phyloP scores from a whole-genome alignment of 2,797 vertebrate species.

The Myotis vivesi region DNA sequence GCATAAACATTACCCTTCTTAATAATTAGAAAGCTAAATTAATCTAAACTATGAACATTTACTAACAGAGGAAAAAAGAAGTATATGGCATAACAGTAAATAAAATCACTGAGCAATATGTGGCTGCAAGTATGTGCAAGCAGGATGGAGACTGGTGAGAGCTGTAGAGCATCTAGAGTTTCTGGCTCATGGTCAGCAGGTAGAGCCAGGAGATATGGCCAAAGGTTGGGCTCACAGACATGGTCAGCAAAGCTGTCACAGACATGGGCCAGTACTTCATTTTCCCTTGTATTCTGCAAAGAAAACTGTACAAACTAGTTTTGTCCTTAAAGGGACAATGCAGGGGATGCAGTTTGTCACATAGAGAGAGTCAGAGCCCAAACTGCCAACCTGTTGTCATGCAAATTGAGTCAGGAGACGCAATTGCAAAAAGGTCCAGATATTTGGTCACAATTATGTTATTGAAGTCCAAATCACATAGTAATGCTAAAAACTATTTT shows the following conservation, averaged over 20 bases:
- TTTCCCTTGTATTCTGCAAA: neutral
- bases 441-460: neutral
- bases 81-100: neutral
- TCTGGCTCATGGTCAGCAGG: neutral
- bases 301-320: neutral
- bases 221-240: neutral
- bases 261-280: neutral
- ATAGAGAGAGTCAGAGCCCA: neutral
- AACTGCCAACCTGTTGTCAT: neutral
- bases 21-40: neutral
- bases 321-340: neutral
- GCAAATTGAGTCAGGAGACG: neutral
- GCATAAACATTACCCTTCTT: neutral
- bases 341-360: neutral
- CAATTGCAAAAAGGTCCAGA: neutral
- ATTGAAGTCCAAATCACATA: neutral
- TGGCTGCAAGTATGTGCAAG: neutral
- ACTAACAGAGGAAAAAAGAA: neutral
- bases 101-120: neutral
- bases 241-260: neutral
- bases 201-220: neutral
- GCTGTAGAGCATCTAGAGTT: neutral
- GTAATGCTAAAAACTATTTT: neutral
- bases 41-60: neutral
- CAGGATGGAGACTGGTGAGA: neutral